A percentile compares a stretch with the other conserved stretches of the same genome.
Evolutionary conservation across 1,140 invertebrate species (phyloP).

Genomic region (Drosophila navojoa): DNA sequence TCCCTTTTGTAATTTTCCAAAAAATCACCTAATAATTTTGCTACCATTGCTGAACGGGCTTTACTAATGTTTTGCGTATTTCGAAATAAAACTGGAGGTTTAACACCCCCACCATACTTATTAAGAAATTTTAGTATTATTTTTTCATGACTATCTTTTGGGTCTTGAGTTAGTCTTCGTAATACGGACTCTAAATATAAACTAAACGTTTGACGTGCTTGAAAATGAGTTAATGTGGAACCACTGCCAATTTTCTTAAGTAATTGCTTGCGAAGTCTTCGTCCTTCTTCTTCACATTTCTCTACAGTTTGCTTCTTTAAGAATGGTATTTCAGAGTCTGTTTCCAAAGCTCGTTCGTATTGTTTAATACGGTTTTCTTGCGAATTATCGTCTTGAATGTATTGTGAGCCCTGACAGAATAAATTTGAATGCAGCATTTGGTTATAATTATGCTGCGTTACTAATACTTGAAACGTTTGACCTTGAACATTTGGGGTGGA

Average conservation of each 20-base stretch:
- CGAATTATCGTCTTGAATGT: conserved; percentile 56
- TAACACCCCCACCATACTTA: conserved; percentile 90
- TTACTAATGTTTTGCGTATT: conserved; percentile 86
- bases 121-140: conserved; percentile 93
- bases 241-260: conserved; percentile 74
- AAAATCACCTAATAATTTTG: conserved; percentile 96
- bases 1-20: conserved; percentile 94
- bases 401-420: conserved; percentile 61
- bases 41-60: conserved; percentile 93
- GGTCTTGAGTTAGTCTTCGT: conserved; percentile 87
- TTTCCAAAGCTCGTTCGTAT: conserved; percentile 75
- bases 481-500: conserved; percentile 86
- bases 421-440: conserved; percentile 88
- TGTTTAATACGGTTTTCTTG: conserved; percentile 76
- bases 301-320: conserved; percentile 58
- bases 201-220: conserved; percentile 92
- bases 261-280: conserved; percentile 70
- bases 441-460: conserved; percentile 90
- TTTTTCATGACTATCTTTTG: conserved; percentile 87
- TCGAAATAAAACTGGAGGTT: conserved; percentile 88
- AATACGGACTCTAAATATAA: conserved; percentile 92
- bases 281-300: conserved; percentile 75
- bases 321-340: conserved; percentile 62
- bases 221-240: conserved; percentile 83
- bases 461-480: conserved; percentile 85